Conservation (phyloP, 2,113 vertebrate species). For the Chionomys nivalis region DNA sequence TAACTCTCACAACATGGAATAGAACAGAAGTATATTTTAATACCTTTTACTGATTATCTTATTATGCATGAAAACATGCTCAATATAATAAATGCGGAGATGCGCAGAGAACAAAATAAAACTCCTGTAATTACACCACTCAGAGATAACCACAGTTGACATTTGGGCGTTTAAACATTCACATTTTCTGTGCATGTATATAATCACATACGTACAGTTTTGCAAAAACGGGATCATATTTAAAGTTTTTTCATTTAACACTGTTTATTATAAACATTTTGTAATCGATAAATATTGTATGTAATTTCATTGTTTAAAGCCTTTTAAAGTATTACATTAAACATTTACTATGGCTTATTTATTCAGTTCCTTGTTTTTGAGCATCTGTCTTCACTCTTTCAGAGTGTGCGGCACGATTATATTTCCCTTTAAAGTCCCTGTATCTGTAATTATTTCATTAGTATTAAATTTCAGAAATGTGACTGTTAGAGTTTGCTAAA, state of each 20-base stretch:
- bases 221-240: constrained; percentile 61
- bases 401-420: neutral
- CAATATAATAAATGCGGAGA: constrained; percentile 77
- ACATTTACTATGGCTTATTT: constrained; percentile 51
- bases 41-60: constrained; percentile 79
- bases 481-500: constrained; percentile 39
- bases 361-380: constrained; percentile 40
- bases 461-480: constrained; percentile 51
- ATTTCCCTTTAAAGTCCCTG: constrained; percentile 38
- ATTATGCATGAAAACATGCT: constrained; percentile 78
- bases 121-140: constrained; percentile 73
- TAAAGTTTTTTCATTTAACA: constrained; percentile 55
- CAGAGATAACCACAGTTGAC: constrained; percentile 74
- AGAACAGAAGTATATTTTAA: constrained; percentile 79
- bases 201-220: constrained; percentile 62
- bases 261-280: constrained; percentile 63
- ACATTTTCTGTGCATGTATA: constrained; percentile 66
- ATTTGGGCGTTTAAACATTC: constrained; percentile 72
- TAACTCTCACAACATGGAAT: constrained; percentile 76
- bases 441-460: constrained; percentile 57
- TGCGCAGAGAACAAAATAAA: constrained; percentile 78
- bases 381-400: constrained; percentile 3
- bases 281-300: constrained; percentile 55
- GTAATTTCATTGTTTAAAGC: constrained; percentile 50
- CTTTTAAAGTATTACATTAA: constrained; percentile 32